Base-by-base conservation (phyloP, 2,113 vertebrate genomes). In the Phylloscopus whistleri region DNA sequence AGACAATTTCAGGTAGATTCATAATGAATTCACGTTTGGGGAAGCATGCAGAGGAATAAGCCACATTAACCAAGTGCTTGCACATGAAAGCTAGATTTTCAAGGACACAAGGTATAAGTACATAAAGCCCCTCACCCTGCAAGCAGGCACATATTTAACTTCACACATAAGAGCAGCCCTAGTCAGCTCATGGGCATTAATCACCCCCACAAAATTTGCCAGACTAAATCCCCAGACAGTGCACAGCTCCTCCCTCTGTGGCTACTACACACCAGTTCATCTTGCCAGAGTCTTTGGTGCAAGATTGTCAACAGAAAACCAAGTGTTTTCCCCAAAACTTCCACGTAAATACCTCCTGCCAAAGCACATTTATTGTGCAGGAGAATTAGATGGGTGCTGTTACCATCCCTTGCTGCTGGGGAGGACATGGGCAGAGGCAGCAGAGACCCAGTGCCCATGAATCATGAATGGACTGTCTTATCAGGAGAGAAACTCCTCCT, bases 391-490 rank as follows among this genome's bases (percentile, higher is more conserved):
- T 7, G 17, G 49, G 41, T 11, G 35, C 48, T 46, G 6, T 19
- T 6, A 9, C 55, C 27, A 37, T 4, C 31, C 46, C 64, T 39
- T 3, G 9, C 64, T 58, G 23, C 39, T 51, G 18, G 74, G 35
- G 23, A 78, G 37, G 18, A 4, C 7, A 5, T 4, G 18, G 53
- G 9, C 63, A 60, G 73, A 44, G 23, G 5, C 46, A 48, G 41
- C 2, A 37, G 19, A 31, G 41, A 74, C 23, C 39, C 39, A 13
- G 30, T 0, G 37, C 46, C 78, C 37, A 10, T 0, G 2, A 14
- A 43, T 5, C 31, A 8, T 2, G 19, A 35, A 26, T 0, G 0
- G 23, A 5, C 13, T 41, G 7, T 43, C 44, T 53, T 6, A 46
- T 3, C 16, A 46, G 33, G 51, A 60, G 16, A 14, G 84, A 84